Conservation (phyloP, 2,888 invertebrate genomes). For the Ophonus ardosiacus region DNA sequence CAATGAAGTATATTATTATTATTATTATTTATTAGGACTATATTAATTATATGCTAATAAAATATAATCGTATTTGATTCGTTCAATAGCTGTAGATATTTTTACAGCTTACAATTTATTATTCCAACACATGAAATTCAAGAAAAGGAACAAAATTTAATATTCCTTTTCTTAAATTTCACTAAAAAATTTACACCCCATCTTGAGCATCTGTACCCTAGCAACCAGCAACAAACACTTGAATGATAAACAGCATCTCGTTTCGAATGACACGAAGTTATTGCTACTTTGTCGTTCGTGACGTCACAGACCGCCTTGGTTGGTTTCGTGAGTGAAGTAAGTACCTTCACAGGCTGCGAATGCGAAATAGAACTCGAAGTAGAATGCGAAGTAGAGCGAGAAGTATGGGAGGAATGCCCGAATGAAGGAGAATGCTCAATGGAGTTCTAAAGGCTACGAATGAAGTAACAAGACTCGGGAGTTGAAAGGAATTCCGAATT, state of each 20-base stretch:
- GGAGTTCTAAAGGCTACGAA: neutral
- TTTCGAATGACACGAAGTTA: conserved; percentile 4
- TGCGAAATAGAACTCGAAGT: neutral
- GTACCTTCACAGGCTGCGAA: neutral
- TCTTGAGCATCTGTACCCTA: neutral
- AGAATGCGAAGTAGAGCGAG: conserved; percentile 1
- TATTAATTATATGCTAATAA: no score
- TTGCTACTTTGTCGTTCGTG: neutral
- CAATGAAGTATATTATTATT: no score
- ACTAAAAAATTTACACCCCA: no score
- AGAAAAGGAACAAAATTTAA: no score
- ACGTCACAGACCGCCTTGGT: neutral
- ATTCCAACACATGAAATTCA: no score
- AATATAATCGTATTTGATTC: no score
- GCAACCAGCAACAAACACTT: neutral
- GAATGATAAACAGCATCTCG: conserved; percentile 12
- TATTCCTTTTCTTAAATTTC: no score
- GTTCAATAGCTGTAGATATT: no score
- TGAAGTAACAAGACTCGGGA: neutral
- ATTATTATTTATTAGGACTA: no score
- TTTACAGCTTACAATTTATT: no score
- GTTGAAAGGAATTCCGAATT: neutral
- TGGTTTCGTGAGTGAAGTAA: neutral
- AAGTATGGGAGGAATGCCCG: neutral
- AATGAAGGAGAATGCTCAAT: neutral